Evolutionary conservation across 2,797 vertebrate species (phyloP).

Genomic region (Thalassophryne amazonica): DNA sequence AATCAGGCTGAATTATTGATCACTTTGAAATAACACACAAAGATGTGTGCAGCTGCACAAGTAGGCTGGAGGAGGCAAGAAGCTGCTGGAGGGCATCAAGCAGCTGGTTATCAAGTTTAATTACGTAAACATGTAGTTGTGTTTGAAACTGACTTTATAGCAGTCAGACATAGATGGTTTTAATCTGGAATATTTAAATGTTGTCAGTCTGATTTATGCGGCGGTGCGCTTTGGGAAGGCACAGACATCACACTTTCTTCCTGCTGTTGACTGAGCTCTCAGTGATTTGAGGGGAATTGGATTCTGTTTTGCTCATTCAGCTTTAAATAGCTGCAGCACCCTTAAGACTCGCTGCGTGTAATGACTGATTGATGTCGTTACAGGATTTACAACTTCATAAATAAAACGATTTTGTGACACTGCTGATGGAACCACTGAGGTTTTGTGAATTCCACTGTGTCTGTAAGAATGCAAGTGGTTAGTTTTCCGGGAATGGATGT

Average conservation of each 20-base stretch:
- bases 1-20: slow-evolving; percentile 61
- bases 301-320: background rate
- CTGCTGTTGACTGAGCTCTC: no score
- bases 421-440: slow-evolving; percentile 16
- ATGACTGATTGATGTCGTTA: background rate
- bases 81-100: slow-evolving; percentile 15
- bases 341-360: background rate
- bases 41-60: slow-evolving; percentile 38
- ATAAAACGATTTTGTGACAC: slow-evolving; percentile 5
- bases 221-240: no score
- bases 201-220: no score
- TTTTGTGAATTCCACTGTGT: slow-evolving; percentile 9
- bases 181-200: no score
- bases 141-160: slow-evolving; percentile 27
- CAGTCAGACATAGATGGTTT: slow-evolving; percentile 3
- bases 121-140: slow-evolving; percentile 16
- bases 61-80: background rate
- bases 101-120: slow-evolving; percentile 21
- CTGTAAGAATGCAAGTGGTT: slow-evolving; percentile 11
- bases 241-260: no score
- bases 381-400: slow-evolving; percentile 3
- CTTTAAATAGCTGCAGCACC: background rate
- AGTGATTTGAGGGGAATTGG: slow-evolving; percentile 18
- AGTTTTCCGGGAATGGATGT: slow-evolving; percentile 38
- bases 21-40: slow-evolving; percentile 44